These are phyloP conservation scores for Drosophila hydei DNA, from an alignment of 1,140 invertebrate genomes.

Conservation along the genomic window DNA sequence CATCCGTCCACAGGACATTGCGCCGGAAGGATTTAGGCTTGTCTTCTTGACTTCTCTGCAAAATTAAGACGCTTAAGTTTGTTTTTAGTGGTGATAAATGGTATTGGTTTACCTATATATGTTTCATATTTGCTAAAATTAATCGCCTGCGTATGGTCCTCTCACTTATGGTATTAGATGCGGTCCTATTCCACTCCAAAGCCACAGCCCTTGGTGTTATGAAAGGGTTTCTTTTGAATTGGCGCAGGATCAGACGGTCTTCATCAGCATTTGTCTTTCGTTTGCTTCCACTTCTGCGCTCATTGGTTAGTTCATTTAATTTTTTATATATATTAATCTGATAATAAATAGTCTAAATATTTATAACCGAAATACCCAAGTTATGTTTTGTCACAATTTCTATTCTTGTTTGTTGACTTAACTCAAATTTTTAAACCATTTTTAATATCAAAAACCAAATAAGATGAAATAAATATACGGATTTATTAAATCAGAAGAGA, in stretches of 20 bases:
- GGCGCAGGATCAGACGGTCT: conserved; percentile 25
- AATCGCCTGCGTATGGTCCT: conserved; percentile 29
- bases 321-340: conserved; percentile 17
- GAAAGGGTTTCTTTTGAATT: conserved; percentile 22
- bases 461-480: not conserved
- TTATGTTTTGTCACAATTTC: conserved; percentile 26
- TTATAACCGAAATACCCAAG: conserved; percentile 31
- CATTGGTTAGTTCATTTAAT: conserved; percentile 21
- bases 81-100: conserved; percentile 28
- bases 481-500: conserved; percentile 2
- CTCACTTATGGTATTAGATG: conserved; percentile 28
- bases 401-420: conserved; percentile 11
- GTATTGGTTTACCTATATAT: conserved; percentile 26
- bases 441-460: conserved; percentile 9
- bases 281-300: conserved; percentile 14
- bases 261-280: conserved; percentile 27
- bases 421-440: conserved; percentile 11
- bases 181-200: no score
- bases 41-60: conserved; percentile 16
- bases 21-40: conserved; percentile 30
- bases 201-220: no score
- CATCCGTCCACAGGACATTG: conserved; percentile 38
- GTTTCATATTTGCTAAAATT: conserved; percentile 15
- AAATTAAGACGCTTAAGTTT: conserved; percentile 25
- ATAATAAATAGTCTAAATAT: conserved; percentile 30